Evolutionary conservation across 2,888 invertebrate species (phyloP), one percentile per base, ranked within the genome.

Genomic region (Charanyca ferruginea): DNA sequence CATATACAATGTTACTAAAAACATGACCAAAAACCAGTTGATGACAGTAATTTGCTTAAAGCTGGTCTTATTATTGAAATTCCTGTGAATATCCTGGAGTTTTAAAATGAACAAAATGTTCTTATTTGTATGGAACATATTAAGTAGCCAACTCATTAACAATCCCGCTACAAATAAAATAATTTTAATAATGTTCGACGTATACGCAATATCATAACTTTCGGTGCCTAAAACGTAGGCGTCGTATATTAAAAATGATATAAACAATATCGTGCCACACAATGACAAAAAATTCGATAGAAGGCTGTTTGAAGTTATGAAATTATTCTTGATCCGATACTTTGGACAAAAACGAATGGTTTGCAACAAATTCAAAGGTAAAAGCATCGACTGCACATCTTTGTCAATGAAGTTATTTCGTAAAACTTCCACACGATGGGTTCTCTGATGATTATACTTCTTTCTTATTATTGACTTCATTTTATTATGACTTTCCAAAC

Each of bases 351-450:
- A 47, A 1, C n/a, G 11, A 18, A 65, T 9, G 11, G 13, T 22
- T 38, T 65, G 38, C 16, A 63, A 3, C 5, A 65, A 9, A 20
- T 66, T 54, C 11, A 66, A 20, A 42, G 66, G 54, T 9, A 54
- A 11, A 32, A 66, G 47, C 32, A 66, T 23, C 4, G 41, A 66
- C 16, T 66, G 66, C n/a, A 54, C 32, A 35, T 66, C 66, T 23
- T 54, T 32, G 7, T 66, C 67, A 5, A 66, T 5, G 0, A 48
- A 32, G 3, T 35, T 66, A 8, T 32, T 47, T 4, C 6, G 8
- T 11, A 9, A 18, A 9, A 48, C 2, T 28, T 28, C 22, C 1
- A 18, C 38, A 23, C 11, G 28, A 13, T 16, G 20, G 11, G 11
- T 44, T 20, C 9, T 38, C 1, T n/a, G 16, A 38, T 11, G 2